A percentile compares a stretch with the other conserved stretches of the same genome.
Evolutionary conservation across 2,797 vertebrate species (phyloP).

Genomic region (Sparus aurata): DNA sequence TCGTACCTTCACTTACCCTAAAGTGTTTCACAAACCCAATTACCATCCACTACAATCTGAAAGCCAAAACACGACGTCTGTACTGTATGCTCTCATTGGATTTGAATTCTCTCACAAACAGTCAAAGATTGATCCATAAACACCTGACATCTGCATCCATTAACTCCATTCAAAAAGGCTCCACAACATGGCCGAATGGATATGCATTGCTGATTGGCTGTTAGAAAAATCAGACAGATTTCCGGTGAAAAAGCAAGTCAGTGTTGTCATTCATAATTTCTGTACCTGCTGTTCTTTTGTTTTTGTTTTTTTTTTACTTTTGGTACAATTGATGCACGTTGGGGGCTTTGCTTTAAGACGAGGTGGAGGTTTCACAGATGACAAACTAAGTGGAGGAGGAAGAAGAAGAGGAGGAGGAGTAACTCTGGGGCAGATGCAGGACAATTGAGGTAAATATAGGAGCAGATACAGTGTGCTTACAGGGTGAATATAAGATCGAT

Average conservation of each 20-base stretch:
- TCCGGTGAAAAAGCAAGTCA: constrained; percentile 37
- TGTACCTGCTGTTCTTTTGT: constrained; percentile 22
- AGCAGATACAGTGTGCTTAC: constrained; percentile 75
- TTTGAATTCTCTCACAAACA: background rate
- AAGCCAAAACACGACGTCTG: constrained; percentile 25
- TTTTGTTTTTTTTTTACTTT: constrained; percentile 17
- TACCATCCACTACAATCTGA: constrained; percentile 17
- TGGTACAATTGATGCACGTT: constrained; percentile 52
- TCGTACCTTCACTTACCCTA: background rate
- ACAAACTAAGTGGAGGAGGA: constrained; percentile 59
- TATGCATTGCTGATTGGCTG: constrained; percentile 15
- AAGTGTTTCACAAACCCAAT: background rate
- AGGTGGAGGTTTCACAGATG: constrained; percentile 48
- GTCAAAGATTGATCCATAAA: constrained; percentile 2
- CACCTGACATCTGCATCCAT: constrained; percentile 15
- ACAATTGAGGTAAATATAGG: constrained; percentile 72
- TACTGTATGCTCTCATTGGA: background rate
- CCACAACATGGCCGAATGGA: background rate
- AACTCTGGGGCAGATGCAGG: constrained; percentile 72
- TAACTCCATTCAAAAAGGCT: constrained; percentile 5
- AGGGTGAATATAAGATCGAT: constrained; percentile 72
- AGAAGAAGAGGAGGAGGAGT: constrained; percentile 21
- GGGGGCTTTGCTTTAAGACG: constrained; percentile 48
- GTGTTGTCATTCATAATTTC: constrained; percentile 35
- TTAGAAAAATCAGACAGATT: constrained; percentile 26